Evolutionary conservation across 2,797 vertebrate species (phyloP), one percentile per base, ranked within the genome.

Genomic region (Arrhamphus sclerolepis): DNA sequence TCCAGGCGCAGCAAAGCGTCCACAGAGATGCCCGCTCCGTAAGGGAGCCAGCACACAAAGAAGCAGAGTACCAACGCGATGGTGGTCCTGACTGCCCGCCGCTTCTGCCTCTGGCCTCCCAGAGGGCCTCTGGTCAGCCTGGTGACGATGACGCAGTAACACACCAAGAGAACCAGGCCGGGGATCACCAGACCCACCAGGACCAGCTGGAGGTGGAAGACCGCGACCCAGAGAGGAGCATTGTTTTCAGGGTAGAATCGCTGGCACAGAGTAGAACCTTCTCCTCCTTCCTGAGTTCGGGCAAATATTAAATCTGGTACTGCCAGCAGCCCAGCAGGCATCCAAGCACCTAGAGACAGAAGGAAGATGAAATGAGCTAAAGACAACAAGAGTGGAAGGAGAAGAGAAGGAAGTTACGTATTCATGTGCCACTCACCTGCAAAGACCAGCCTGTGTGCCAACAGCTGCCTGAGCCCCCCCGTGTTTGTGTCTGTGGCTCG

Each of bases 1-100:
- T 94, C 91, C 40, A 99, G 86, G 38, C 94, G 80, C 72, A 95
- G 87, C 81, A 98, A 93, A 0, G 95, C 94, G 34, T 99, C 97
- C 1, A 95, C 92, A 42, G 92, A 94, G 86, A 98, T 96, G 40
- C 95, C 94, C 0, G 89, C 90, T 8, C 97, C 96, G 57, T 99
- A 98, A 0, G 97, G 98, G 54, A 99, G 88, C 98, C 97, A 99
- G 92, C 97, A 99, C 73, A 94, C 86, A 9, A 98, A 99, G 89
- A 99, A 99, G 77, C 97, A 96, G 0, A 98, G 89, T 51, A 99
- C 97, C 74, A 99, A 86, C 2, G 95, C 95, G 18, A 99, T 94
- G 0, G 97, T 98, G 66, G 97, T 98, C 89, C 97, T 94, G 70
- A 99, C 93, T 1, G 97, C 97, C 62, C 96, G 95, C 50, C 96